Evolutionary conservation across 1,140 invertebrate species (phyloP).

Genomic region (Holotrichia oblita): DNA sequence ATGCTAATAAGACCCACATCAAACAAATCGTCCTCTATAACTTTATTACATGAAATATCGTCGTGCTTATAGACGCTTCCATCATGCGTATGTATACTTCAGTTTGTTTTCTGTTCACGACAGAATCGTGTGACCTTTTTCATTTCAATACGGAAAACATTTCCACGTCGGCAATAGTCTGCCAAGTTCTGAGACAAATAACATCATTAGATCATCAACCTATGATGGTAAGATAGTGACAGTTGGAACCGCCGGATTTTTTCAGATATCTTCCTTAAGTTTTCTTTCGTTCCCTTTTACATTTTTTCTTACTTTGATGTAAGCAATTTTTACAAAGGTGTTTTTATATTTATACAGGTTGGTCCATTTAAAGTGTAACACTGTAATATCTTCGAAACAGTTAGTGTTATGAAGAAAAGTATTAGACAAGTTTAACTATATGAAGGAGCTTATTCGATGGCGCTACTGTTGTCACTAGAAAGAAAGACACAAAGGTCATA

Average conservation of each 20-base stretch:
- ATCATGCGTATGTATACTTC: constrained; percentile 16
- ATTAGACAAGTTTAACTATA: no score
- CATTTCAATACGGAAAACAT: constrained; percentile 33
- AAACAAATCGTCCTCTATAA: constrained; percentile 31
- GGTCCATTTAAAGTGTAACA: no score
- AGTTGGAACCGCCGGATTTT: background rate
- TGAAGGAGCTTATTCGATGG: no score
- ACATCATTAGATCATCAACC: constrained; percentile 33
- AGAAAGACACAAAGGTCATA: no score
- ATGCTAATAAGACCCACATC: constrained; percentile 29
- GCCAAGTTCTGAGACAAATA: constrained; percentile 31
- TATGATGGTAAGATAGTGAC: background rate
- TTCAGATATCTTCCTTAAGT: background rate
- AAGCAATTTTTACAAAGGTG: background rate
- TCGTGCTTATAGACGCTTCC: constrained; percentile 4
- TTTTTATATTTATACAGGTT: no score
- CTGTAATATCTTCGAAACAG: no score
- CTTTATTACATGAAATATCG: constrained; percentile 25
- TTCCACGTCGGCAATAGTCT: constrained; percentile 24
- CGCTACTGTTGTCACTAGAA: no score
- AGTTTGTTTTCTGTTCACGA: constrained; percentile 25
- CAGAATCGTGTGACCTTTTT: constrained; percentile 6
- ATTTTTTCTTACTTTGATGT: background rate
- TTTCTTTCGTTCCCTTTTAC: background rate
- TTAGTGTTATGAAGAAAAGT: no score